These are phyloP conservation scores for Drosophila azteca DNA, from an alignment of 1,140 invertebrate species.

Conservation along the genomic window DNA sequence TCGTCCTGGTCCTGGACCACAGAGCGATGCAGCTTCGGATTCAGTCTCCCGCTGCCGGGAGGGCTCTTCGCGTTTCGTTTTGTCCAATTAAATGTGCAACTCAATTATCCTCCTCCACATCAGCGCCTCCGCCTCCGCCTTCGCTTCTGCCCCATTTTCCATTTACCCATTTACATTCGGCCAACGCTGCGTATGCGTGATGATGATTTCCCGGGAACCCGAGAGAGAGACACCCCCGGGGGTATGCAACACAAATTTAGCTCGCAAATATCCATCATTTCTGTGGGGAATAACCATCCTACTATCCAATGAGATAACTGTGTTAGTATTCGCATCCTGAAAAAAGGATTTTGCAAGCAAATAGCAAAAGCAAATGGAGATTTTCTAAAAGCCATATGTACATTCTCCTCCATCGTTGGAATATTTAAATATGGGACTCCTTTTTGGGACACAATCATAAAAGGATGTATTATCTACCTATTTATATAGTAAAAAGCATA, in stretches of 20 bases:
- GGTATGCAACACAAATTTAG: slow-evolving; percentile 50
- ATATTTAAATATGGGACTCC: too few species aligned
- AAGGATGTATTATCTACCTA: too few species aligned
- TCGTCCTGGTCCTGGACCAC: slow-evolving; percentile 26
- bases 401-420: too few species aligned
- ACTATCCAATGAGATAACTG: too few species aligned
- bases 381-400: too few species aligned
- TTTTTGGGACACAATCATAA: too few species aligned
- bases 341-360: too few species aligned
- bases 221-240: slow-evolving; percentile 37
- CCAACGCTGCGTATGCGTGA: slow-evolving; percentile 56
- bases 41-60: neutral
- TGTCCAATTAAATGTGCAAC: slow-evolving; percentile 62
- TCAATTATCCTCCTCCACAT: slow-evolving; percentile 45
- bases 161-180: slow-evolving; percentile 6
- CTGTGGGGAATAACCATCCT: too few species aligned
- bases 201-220: slow-evolving; percentile 15
- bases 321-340: too few species aligned
- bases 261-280: neutral
- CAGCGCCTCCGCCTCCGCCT: too few species aligned
- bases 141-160: neutral
- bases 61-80: slow-evolving; percentile 8
- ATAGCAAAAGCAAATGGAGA: too few species aligned
- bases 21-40: slow-evolving; percentile 27
- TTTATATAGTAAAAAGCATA: too few species aligned